phyloP scores from a whole-genome alignment of 2,113 vertebrate species.

The Sebastes schlegelii region DNA sequence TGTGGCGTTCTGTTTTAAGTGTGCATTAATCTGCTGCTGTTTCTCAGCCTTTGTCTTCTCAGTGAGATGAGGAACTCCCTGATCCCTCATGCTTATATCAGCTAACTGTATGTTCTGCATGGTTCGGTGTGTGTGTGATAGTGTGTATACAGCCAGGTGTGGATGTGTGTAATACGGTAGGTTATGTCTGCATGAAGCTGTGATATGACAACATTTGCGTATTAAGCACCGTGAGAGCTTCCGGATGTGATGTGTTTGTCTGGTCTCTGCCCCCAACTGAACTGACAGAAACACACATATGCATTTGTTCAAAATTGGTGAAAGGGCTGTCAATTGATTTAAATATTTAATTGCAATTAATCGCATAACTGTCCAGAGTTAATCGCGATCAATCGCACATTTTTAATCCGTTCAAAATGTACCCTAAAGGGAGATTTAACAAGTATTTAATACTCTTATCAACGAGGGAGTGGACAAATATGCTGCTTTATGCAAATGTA shows the following conservation, averaged over 20 bases:
- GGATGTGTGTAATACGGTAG: neutral
- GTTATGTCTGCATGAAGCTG: too few species aligned
- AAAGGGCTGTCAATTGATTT: too few species aligned
- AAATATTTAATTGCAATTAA: too few species aligned
- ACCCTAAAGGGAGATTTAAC: too few species aligned
- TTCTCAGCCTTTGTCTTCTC: conserved; percentile 18
- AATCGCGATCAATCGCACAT: too few species aligned
- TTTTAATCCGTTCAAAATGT: too few species aligned
- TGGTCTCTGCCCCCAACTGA: neutral
- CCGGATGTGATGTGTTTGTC: neutral
- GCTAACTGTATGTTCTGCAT: conserved; percentile 1
- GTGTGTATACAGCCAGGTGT: neutral
- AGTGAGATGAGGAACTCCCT: conserved; percentile 24
- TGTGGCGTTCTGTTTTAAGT: too few species aligned
- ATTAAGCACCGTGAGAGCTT: neutral
- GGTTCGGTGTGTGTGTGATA: conserved; percentile 15
- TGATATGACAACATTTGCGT: neutral
- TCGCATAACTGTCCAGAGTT: too few species aligned
- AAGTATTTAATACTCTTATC: too few species aligned
- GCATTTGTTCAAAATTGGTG: too few species aligned
- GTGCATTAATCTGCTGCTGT: neutral
- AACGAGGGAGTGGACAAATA: too few species aligned
- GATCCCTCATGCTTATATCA: conserved; percentile 10
- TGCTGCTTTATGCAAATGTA: too few species aligned
- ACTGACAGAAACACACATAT: neutral